Base-by-base conservation (phyloP, 92 coral and sea anemone genomes). In the Parazoanthus atlanticus region DNA sequence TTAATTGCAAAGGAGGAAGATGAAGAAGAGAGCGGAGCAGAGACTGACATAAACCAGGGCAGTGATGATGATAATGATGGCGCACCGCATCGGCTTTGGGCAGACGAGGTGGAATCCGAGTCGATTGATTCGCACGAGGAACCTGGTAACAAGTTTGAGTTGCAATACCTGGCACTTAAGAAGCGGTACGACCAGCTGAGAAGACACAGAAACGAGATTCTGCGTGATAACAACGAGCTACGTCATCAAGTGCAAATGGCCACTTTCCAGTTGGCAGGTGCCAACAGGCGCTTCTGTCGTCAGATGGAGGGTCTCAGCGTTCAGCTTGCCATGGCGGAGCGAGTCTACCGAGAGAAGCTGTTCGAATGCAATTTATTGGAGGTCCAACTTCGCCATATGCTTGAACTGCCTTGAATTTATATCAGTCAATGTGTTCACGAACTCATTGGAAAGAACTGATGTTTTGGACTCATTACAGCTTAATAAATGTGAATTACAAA, bases 221-320 rank as follows among this genome's bases (percentile, higher is more conserved):
- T 97, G 43, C 95, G 99, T 0, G 98, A 97, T 78, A 97, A 97
- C 85, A 93, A 94, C 79, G 98, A 96, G 86, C 91, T 95, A 30
- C 93, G 93, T 46, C 96, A 94, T 56, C 99, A 97, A 40, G 97
- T 95, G 86, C 98, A 96, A 72, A 97, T 97, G 99, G 99, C 99
- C 43, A 93, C 94, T 2, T 89, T 94, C 46, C 99, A 97, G 77
- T 92, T 97, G 23, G 98, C 99, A 2, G 90, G 96, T 88, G 93
- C 97, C 16, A 97, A 97, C 93, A 93, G 94, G 81, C 94, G 98
- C 81, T 97, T 97, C 82, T 93, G 93, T 70, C 93, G 91, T 47
- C 99, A 97, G 74, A 96, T 97, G 93, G 98, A 97, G 88, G 96
- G 94, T 36, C 93, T 97, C 29, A 94, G 98, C 81, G 89, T 92